Evolutionary conservation across 2,113 vertebrate species (phyloP).

Genomic region (Corythoichthys intestinalis): DNA sequence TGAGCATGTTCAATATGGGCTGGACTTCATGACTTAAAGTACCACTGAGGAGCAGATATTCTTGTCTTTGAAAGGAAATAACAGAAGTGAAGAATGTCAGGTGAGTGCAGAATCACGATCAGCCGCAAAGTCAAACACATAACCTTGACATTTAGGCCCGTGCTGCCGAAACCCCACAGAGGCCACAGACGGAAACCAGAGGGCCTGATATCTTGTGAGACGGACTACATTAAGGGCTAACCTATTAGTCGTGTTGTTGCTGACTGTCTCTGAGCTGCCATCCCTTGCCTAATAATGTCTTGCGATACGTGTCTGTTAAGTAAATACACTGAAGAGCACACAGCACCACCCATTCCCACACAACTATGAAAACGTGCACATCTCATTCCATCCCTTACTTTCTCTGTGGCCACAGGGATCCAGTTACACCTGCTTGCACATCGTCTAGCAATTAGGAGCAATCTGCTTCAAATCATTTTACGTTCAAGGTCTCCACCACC

Average conservation of each 20-base stretch:
- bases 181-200: slow-evolving; percentile 42
- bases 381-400: slow-evolving; percentile 59
- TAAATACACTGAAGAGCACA: slow-evolving; percentile 75
- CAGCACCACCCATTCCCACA: slow-evolving; percentile 38
- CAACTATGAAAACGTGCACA: slow-evolving; percentile 63
- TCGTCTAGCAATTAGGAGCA: slow-evolving; percentile 92
- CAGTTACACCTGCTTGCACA: slow-evolving; percentile 90
- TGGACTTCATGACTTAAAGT: not conserved
- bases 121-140: slow-evolving; percentile 75
- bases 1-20: slow-evolving; percentile 1
- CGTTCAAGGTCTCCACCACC: slow-evolving; percentile 84
- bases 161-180: slow-evolving; percentile 56
- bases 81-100: slow-evolving; percentile 77
- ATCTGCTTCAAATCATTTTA: slow-evolving; percentile 87
- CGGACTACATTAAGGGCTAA: slow-evolving; percentile 83
- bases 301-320: slow-evolving; percentile 80
- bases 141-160: slow-evolving; percentile 88
- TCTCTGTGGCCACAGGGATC: slow-evolving; percentile 79
- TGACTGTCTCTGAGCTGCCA: slow-evolving; percentile 76
- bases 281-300: slow-evolving; percentile 85
- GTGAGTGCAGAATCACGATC: slow-evolving; percentile 64
- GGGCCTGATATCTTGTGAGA: slow-evolving; percentile 63
- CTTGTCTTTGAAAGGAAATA: slow-evolving; percentile 66
- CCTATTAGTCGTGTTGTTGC: slow-evolving; percentile 84
- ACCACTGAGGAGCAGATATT: slow-evolving; percentile 38